Base-by-base conservation (phyloP, 1,140 invertebrate species). In the Palaemon carinicauda region DNA sequence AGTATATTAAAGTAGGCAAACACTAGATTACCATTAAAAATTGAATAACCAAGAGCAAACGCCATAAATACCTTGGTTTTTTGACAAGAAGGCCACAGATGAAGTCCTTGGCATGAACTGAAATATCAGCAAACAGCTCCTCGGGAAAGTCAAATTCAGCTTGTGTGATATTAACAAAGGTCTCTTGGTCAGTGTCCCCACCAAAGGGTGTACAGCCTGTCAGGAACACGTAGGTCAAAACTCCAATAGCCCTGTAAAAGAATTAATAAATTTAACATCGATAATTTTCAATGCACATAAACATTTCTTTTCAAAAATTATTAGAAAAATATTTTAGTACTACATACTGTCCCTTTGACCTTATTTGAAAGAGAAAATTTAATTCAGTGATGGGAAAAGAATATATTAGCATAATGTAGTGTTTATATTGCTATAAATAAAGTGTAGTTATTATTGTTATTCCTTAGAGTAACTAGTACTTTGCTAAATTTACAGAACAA, bases 121-220 rank as follows among this genome's bases (percentile, higher is more conserved):
- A 97, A 78, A 98, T 95, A 90, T 96, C 94, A 78, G 94, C 93
- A 93, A 98, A 98, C 81, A 98, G 93, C 90, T 97, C 96, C 87
- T 95, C 94, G 79, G 97, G 97, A 92, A 98, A 98, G 90, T 96
- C 96, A 87, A 98, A 93, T 90, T 95, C 94, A 91, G 96, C 97
- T 91, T 96, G 95, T 74, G 97, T 96, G 90, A 99, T 98, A 92
- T 98, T 99, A 89, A 97, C 96, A 92, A 97, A 98, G 0, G 95
- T 96, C 90, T 96, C 96, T 92, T 98, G 97, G 91, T 98, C 98
- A 83, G 95, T 96, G 91, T 98, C 96, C 54, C 96, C 97, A 75
- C 96, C 96, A 91, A 98, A 99, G 0, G 95, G 98, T 24, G 97
- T 97, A 91, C 95, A 92, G 17, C 97, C 97, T 80, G 96, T 97